Base-by-base conservation (phyloP, 2,888 invertebrate genomes). In the Elmis aenea region DNA sequence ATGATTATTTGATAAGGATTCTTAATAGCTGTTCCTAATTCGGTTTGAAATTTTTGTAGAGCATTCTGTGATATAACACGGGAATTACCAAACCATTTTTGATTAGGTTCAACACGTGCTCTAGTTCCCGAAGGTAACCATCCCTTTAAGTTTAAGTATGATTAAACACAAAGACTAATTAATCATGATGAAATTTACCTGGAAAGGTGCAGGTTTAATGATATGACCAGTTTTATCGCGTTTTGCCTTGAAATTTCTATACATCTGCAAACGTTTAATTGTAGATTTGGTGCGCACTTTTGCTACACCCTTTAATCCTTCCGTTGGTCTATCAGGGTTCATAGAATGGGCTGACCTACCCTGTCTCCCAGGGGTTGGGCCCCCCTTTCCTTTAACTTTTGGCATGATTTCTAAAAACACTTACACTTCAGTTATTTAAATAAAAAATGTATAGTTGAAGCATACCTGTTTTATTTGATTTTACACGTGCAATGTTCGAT, bases 61-160 rank as follows among this genome's bases (percentile, higher is more conserved):
- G 89, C 84, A 57, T 77, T 83, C 69, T 99, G 97, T 0, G 93
- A 87, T 50, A 99, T 92, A 0, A 99, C 95, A 45, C 95, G 77
- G 0, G 97, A 95, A 65, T 99, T 99, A 9, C 96, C 95, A 68
- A 99, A 99, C 99, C 99, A 99, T 64, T 88, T 92, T 56, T 94
- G 90, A 52, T 91, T 95, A 2, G 99, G 99, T 68, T 96, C 99
- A 0, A 99, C 91, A 39, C 97, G 76, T 15, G 96, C 92, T 61
- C 86, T 81, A 1, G 91, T 84, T 13, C 99, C 99, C 16, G 94
- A 83, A 8, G 85, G 72, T 12, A 94, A 70, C 70, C 83, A 82
- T 26, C 86, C 87, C 78, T 65, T 47, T 29, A 54, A 47, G 25
- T 27, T 26, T 6, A 29, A 5, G 9, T n/a, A 13, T 3, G 5